Percentiles rank a stretch among this genome's conserved stretches.
Evolutionary conservation across 2,888 invertebrate species (phyloP).

Genomic region (Dicycla oo): DNA sequence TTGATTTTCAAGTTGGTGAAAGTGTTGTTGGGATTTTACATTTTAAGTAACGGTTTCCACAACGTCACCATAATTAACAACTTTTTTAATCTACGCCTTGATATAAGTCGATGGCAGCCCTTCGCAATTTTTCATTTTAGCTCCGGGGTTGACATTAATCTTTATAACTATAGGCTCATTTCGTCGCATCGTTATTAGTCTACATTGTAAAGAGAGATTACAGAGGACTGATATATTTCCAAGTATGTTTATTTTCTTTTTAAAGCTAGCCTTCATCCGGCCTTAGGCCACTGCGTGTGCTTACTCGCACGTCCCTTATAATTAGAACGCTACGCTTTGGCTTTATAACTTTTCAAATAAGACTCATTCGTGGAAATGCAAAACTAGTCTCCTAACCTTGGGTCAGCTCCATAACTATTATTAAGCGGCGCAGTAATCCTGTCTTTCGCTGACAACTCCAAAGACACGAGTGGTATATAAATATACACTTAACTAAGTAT

Average conservation of each 20-base stretch:
- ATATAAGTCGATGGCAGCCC: neutral
- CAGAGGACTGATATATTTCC: neutral
- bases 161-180: neutral
- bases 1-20: slow-evolving; percentile 31
- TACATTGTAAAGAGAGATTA: slow-evolving; percentile 18
- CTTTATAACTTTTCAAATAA: slow-evolving; percentile 55
- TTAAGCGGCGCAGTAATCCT: slow-evolving; percentile 49
- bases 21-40: slow-evolving; percentile 24
- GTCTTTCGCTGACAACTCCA: slow-evolving; percentile 47
- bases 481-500: slow-evolving; percentile 48
- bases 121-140: neutral
- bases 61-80: neutral
- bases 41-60: neutral
- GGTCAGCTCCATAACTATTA: slow-evolving; percentile 44
- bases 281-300: slow-evolving; percentile 26
- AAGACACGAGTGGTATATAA: slow-evolving; percentile 45
- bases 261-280: slow-evolving; percentile 14
- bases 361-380: slow-evolving; percentile 53
- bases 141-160: neutral
- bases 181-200: neutral
- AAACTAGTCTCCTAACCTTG: slow-evolving; percentile 45
- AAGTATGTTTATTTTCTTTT: slow-evolving; percentile 28
- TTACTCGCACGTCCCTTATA: slow-evolving; percentile 54
- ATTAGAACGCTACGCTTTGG: slow-evolving; percentile 57
- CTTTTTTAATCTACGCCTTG: neutral